phyloP scores from a whole-genome alignment of 1,140 invertebrate species.

The Musca domestica region DNA sequence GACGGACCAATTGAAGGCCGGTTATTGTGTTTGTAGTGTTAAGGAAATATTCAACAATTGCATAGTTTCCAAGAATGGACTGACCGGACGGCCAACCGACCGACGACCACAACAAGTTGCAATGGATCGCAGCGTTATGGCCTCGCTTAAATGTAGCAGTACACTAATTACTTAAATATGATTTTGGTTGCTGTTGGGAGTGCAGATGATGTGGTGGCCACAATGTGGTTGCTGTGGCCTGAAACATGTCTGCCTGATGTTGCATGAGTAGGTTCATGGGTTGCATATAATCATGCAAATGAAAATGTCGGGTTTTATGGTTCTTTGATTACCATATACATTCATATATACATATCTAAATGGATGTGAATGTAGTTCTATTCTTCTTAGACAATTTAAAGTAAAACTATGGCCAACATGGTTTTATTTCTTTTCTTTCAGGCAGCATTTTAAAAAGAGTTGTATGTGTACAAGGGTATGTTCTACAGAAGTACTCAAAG shows the following conservation, averaged over 20 bases:
- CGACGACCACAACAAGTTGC: background rate
- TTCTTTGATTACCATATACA: slow-evolving; percentile 12
- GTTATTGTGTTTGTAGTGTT: too few species aligned
- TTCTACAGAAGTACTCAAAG: too few species aligned
- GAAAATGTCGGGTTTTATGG: slow-evolving; percentile 19
- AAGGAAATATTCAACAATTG: slow-evolving; percentile 1
- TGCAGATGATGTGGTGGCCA: too few species aligned
- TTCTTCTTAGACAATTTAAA: too few species aligned
- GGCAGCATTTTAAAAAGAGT: background rate
- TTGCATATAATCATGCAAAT: slow-evolving; percentile 17
- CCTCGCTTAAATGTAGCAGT: slow-evolving; percentile 11
- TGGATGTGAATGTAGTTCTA: too few species aligned
- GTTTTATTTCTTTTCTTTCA: background rate
- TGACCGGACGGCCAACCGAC: background rate
- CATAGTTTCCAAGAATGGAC: background rate
- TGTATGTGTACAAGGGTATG: too few species aligned
- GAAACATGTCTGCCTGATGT: background rate
- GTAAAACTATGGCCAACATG: too few species aligned
- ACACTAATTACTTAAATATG: slow-evolving; percentile 19
- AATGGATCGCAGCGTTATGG: background rate
- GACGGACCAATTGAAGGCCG: background rate
- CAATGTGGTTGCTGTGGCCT: too few species aligned
- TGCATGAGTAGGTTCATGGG: background rate
- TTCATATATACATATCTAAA: too few species aligned
- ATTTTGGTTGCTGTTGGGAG: background rate